Evolutionary conservation across 2,888 invertebrate genomes (phyloP).

Genomic region (Chrysolina americana): DNA sequence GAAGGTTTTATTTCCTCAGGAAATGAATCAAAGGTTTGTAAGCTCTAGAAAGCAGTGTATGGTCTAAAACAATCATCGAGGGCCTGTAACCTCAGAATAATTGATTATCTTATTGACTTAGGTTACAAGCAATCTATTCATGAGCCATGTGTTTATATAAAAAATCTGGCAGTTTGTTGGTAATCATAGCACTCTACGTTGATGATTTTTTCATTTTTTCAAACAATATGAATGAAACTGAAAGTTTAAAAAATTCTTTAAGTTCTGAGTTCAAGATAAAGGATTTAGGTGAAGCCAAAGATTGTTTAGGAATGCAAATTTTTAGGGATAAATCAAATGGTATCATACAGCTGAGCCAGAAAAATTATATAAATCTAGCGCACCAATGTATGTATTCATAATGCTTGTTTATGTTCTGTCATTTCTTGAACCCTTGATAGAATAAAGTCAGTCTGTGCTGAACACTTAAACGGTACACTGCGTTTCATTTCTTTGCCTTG

Average conservation of each 20-base stretch:
- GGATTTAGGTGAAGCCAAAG: constrained; percentile 25
- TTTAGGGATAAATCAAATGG: constrained; percentile 17
- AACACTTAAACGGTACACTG: constrained; percentile 1
- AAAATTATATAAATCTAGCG: neutral
- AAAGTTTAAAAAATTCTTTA: constrained; percentile 7
- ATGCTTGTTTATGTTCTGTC: neutral
- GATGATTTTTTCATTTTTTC: constrained; percentile 35
- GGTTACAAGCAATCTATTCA: constrained; percentile 30
- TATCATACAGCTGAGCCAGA: constrained; percentile 17
- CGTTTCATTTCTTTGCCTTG: neutral
- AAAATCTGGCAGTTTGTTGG: neutral
- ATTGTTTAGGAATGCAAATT: constrained; percentile 16
- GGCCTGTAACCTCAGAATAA: constrained; percentile 35
- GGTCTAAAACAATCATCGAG: constrained; percentile 46
- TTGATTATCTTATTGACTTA: constrained; percentile 9
- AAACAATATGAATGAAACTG: constrained; percentile 22
- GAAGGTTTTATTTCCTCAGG: constrained; percentile 29
- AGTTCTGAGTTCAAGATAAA: constrained; percentile 24
- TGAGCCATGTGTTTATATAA: neutral
- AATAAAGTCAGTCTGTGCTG: constrained; percentile 11
- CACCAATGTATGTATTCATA: neutral
- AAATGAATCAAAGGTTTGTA: constrained; percentile 40
- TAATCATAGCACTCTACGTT: constrained; percentile 25
- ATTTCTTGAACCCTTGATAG: neutral
- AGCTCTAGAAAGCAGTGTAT: constrained; percentile 46